A percentile compares a stretch with the other conserved stretches of the same genome.
phyloP scores from a whole-genome alignment of 1,140 invertebrate species.

The Elymnias hypermnestra region DNA sequence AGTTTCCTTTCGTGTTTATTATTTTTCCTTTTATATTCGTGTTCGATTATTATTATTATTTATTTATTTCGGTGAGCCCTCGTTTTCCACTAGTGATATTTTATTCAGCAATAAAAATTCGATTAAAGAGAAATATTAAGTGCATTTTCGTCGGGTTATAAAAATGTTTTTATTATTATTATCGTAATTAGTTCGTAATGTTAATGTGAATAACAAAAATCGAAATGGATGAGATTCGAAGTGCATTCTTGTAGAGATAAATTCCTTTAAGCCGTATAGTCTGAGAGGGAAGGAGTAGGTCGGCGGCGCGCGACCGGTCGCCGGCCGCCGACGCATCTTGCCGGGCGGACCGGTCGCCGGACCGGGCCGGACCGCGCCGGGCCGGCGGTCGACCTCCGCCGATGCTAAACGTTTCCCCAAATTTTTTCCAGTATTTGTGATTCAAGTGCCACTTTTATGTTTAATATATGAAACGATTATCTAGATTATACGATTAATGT shows the following conservation, averaged over 20 bases:
- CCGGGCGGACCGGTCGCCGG: conserved; percentile 26
- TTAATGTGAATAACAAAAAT: conserved; percentile 60
- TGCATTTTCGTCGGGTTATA: conserved; percentile 70
- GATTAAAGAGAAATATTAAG: no score
- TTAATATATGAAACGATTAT: conserved; percentile 78
- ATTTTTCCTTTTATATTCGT: conserved; percentile 47
- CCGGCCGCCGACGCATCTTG: conserved; percentile 33
- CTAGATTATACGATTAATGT: conserved; percentile 77
- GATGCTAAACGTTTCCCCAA: conserved; percentile 71
- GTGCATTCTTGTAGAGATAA: conserved; percentile 74
- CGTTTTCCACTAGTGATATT: conserved; percentile 76
- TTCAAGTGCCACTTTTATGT: conserved; percentile 79
- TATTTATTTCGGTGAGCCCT: conserved; percentile 61
- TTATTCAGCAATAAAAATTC: conserved; percentile 75
- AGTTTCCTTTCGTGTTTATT: conserved; percentile 67
- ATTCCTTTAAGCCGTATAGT: conserved; percentile 73
- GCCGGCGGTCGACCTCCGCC: conserved; percentile 36
- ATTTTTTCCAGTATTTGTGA: conserved; percentile 79
- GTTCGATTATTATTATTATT: conserved; percentile 44
- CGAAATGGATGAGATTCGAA: conserved; percentile 71
- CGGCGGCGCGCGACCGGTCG: no score
- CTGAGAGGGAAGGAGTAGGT: conserved; percentile 43
- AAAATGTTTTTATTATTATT: conserved; percentile 49
- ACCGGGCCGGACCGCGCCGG: conserved; percentile 9
- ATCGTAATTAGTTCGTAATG: conserved; percentile 70